phyloP scores from a whole-genome alignment of 1,140 invertebrate species.

The Drosophila subobscura region DNA sequence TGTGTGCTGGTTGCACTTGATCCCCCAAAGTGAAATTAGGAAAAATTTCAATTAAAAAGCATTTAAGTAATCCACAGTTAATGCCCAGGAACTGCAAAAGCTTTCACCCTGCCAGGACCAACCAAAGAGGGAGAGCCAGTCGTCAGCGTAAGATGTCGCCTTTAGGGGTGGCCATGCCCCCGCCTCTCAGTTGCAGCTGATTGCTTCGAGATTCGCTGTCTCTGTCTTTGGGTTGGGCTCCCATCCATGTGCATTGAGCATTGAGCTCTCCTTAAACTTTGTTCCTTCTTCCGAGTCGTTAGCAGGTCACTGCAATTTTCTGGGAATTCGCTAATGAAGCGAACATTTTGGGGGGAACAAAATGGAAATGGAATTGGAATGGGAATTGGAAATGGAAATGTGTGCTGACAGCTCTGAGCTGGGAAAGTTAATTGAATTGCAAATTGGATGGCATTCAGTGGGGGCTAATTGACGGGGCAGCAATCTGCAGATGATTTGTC shows the following conservation, averaged over 20 bases:
- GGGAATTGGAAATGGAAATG: constrained; percentile 18
- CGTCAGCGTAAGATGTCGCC: background rate
- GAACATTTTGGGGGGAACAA: constrained; percentile 30
- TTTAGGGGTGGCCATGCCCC: constrained; percentile 43
- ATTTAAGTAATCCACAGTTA: constrained; percentile 81
- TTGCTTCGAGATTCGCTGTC: constrained; percentile 7
- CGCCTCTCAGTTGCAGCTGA: constrained; percentile 45
- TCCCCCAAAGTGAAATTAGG: constrained; percentile 81
- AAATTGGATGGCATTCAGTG: constrained; percentile 64
- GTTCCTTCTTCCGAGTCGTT: constrained; percentile 18
- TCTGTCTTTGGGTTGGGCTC: background rate
- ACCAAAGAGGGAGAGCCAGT: background rate
- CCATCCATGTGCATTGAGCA: constrained; percentile 22
- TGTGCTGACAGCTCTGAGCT: constrained; percentile 65
- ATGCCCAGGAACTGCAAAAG: constrained; percentile 64
- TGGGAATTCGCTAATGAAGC: constrained; percentile 75
- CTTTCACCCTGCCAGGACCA: constrained; percentile 18
- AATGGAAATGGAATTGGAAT: constrained; percentile 18
- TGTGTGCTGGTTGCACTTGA: constrained; percentile 72
- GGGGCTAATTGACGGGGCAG: constrained; percentile 62
- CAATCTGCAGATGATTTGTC: constrained; percentile 56
- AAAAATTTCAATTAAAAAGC: constrained; percentile 82
- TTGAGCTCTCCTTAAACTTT: constrained; percentile 4
- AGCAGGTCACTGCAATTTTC: constrained; percentile 75
- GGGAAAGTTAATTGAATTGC: constrained; percentile 78